Base-by-base conservation (phyloP, 2,888 invertebrate species). In the Hydrotaea cyrtoneurina region DNA sequence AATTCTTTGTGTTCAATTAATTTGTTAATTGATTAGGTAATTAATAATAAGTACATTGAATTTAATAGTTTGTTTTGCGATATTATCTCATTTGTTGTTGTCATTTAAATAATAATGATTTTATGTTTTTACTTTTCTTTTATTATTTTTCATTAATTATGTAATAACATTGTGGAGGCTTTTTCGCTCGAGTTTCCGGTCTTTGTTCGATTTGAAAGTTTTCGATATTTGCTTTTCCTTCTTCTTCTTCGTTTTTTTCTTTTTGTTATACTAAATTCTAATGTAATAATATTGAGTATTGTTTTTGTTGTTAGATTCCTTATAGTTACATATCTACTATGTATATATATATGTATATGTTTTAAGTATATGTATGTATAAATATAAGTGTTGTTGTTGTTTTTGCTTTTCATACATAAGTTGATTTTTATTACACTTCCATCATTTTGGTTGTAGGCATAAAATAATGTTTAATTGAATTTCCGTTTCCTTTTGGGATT, bases 101-200 rank as follows among this genome's bases (percentile, higher is more conserved):
- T 71, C 19, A 66, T 66, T 66, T 11, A 66, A 17, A 21, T 36
- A 19, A 53, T 71, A 50, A 11, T 71, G 50, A 53, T 46, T 31
- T 71, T 19, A 11, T 39, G 15, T 19, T 39, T 17, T 31, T 66
- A 19, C n/a, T n/a, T 66, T 43, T 17, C 10, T 66, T 57, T 13
- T 23, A 10, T 10, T 59, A 7, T 59, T 21, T n/a, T n/a, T 39
- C 64, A 71, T 36, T 69, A 55, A 17, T n/a, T 78, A 2, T 31
- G 7, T 31, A 74, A 43, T 84, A 84, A 81, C 78, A 85, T 82
- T 85, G 79, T 85, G 82, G 76, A 85, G 85, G 85, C 85, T 82
- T 78, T 85, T 84, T 75, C 69, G 23, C 19, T 69, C 19, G 19
- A 10, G 26, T 59, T 59, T 19, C 11, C 10, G 55, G 3, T 21